Evolutionary conservation across 2,797 vertebrate genomes (phyloP).

Genomic region (Masticophis lateralis): DNA sequence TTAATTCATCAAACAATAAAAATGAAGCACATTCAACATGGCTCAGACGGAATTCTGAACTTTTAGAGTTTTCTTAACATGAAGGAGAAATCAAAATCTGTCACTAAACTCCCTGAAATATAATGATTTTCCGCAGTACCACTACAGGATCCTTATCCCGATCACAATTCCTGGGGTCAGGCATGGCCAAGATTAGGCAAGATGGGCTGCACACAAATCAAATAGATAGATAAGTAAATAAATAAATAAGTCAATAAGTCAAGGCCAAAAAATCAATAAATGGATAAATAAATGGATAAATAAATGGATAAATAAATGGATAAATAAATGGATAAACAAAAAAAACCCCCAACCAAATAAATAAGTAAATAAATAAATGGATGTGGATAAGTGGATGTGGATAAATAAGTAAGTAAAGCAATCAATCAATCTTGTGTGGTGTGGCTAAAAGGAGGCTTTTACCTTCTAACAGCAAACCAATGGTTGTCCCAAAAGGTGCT

Average conservation of each 20-base stretch:
- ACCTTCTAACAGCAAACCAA: neutral
- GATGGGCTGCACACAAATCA: too few relatives aligned
- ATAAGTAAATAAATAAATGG: neutral
- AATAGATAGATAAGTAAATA: too few relatives aligned
- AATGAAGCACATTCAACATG: neutral
- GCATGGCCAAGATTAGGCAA: neutral
- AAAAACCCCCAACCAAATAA: too few relatives aligned
- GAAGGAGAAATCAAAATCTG: neutral
- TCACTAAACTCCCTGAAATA: neutral
- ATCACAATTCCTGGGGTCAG: neutral
- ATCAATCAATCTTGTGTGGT: neutral
- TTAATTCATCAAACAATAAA: neutral
- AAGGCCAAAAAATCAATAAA: too few relatives aligned
- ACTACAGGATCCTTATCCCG: neutral
- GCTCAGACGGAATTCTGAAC: neutral
- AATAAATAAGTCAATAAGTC: too few relatives aligned
- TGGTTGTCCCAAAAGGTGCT: too few relatives aligned
- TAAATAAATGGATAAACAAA: fast-evolving
- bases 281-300: neutral
- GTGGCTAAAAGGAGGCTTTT: neutral
- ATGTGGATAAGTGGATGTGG: too few relatives aligned
- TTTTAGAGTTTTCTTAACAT: neutral
- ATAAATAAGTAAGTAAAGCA: too few relatives aligned
- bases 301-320: fast-evolving
- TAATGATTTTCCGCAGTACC: neutral